phyloP scores from a whole-genome alignment of 2,113 vertebrate genomes.

The Aegotheles bennettii region DNA sequence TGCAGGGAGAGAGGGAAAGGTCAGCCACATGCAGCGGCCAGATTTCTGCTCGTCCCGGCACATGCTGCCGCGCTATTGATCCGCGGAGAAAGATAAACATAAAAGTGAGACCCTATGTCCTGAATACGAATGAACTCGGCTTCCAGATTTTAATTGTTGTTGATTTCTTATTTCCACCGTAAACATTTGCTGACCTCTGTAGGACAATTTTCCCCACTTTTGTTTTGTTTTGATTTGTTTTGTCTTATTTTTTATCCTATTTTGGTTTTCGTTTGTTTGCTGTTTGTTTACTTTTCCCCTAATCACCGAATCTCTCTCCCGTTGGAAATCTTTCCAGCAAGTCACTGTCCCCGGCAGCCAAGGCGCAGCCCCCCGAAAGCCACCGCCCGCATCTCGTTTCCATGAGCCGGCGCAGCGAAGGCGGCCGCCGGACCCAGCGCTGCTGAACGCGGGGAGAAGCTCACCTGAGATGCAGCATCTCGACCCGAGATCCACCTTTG shows the following conservation, averaged over 20 bases:
- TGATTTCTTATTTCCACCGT: conserved; percentile 33
- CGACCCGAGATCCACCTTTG: conserved; percentile 14
- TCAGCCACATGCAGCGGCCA: conserved; percentile 81
- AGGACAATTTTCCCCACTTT: not conserved
- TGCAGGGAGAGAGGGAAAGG: conserved; percentile 83
- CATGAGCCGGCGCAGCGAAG: not conserved
- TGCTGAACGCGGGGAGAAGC: not conserved
- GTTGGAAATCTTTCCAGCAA: not conserved
- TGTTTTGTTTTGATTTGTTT: not conserved
- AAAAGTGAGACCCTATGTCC: conserved; percentile 62
- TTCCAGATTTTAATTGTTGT: conserved; percentile 66
- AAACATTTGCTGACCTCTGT: conserved; percentile 21
- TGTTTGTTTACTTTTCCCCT: accelerated
- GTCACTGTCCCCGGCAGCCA: not conserved
- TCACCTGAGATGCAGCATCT: conserved; percentile 28
- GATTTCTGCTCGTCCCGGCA: conserved; percentile 80
- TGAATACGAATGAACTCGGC: conserved; percentile 71
- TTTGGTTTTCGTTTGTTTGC: too few relatives aligned
- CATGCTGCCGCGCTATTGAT: conserved; percentile 90
- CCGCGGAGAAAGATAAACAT: conserved; percentile 79
- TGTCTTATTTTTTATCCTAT: not conserved
- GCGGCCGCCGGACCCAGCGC: not conserved
- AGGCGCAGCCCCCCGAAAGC: not conserved
- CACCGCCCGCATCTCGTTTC: not conserved
- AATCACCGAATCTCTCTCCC: not conserved